Conservation (phyloP, 2,888 invertebrate species). For the Villa cingulata region DNA sequence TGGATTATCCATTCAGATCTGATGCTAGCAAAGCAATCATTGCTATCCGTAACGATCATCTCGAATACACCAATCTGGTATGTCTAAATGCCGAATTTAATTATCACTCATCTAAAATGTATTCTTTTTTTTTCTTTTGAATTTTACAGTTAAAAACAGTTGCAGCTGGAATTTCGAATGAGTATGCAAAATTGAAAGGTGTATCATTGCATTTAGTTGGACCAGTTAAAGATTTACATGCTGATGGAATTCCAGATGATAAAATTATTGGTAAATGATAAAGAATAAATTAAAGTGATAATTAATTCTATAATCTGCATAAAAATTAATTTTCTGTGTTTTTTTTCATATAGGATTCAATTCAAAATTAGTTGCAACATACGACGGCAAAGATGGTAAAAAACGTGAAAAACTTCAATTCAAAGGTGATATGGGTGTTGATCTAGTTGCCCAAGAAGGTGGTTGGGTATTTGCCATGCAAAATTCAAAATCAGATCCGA, state of each 20-base stretch:
- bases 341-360: constrained; percentile 40
- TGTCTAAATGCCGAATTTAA: constrained; percentile 30
- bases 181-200: constrained; percentile 37
- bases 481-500: constrained; percentile 23
- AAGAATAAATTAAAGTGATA: neutral
- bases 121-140: constrained; percentile 3
- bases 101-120: too few species aligned
- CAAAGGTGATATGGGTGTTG: constrained; percentile 48
- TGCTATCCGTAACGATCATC: constrained; percentile 47
- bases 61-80: constrained; percentile 45
- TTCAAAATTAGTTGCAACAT: constrained; percentile 44
- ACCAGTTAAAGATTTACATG: constrained; percentile 40
- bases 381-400: constrained; percentile 47
- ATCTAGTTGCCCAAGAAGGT: constrained; percentile 42
- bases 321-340: neutral
- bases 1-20: constrained; percentile 59
- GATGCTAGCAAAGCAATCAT: constrained; percentile 62
- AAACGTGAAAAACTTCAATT: constrained; percentile 43
- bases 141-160: constrained; percentile 8
- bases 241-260: constrained; percentile 35
- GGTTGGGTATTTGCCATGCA: constrained; percentile 33
- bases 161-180: neutral
- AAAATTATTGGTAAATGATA: constrained; percentile 31
- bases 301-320: neutral
- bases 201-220: constrained; percentile 48